Evolutionary conservation across 2,113 vertebrate species (phyloP), one percentile per base, ranked within the genome.

Genomic region (Furnarius figulus): DNA sequence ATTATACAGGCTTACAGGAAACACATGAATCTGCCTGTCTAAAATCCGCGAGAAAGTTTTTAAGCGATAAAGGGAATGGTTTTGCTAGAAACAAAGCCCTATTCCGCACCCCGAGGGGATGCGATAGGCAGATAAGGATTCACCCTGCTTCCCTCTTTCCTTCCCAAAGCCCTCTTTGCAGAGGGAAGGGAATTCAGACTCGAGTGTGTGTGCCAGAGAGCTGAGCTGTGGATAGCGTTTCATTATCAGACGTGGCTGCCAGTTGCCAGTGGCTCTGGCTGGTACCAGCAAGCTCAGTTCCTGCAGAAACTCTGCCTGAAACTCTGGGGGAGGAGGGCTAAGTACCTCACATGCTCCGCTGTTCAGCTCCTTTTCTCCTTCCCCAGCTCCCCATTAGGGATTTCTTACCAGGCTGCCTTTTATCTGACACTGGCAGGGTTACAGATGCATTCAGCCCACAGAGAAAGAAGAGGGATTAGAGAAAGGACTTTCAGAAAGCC

Each of bases 331-430:
- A 96, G 96, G 90, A 90, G 83, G 67, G 71, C 79, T 52, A 94
- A 95, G 94, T 87, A 94, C 73, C 90, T 93, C 95, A 83, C 76
- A 94, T 74, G 90, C 90, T 92, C 88, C 15, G 39, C 86, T 59
- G 87, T 81, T 90, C 62, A 52, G 93, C 71, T 95, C 90, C 89
- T 77, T 88, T 90, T 94, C 84, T 97, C 91, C 87, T 94, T 95
- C 90, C 85, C 56, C 65, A 74, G 89, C 73, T 95, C 89, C 81
- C 85, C 93, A 94, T 87, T 86, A 89, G 81, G 84, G 85, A 91
- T 96, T 97, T 97, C 93, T 96, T 95, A 96, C 95, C 95, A 95
- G 91, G 96, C 97, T 97, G 95, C 89, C 97, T 97, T 95, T 97
- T 96, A 97, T 97, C 96, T 95, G 96, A 73, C 93, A 96, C 94